These are phyloP conservation scores for Piscicola geometra DNA, from an alignment of 2,888 invertebrate species.

Conservation along the genomic window DNA sequence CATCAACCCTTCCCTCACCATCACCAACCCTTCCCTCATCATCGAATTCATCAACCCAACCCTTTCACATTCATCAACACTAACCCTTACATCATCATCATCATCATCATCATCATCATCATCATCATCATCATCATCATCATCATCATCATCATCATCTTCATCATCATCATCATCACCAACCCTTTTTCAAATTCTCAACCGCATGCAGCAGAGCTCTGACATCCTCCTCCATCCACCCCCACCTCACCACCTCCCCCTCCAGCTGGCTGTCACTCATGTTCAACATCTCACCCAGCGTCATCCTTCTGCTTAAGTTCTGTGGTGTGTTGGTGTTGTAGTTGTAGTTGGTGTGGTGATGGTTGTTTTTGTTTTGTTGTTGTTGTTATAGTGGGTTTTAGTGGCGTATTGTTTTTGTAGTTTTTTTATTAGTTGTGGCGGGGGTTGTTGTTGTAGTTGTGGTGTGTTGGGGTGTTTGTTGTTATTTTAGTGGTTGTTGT, in stretches of 20 bases:
- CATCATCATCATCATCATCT: slow-evolving; percentile 4
- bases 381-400: too few species aligned
- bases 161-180: slow-evolving; percentile 61
- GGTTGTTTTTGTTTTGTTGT: too few species aligned
- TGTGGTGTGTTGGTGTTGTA: slow-evolving; percentile 51
- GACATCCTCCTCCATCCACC: slow-evolving; percentile 75
- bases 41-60: slow-evolving; percentile 69
- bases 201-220: slow-evolving; percentile 76
- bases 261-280: slow-evolving; percentile 77
- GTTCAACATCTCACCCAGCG: slow-evolving; percentile 76
- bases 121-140: slow-evolving; percentile 64
- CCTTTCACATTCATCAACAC: not conserved
- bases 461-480: too few species aligned
- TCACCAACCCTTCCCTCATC: not conserved
- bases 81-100: slow-evolving; percentile 6
- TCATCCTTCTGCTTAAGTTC: slow-evolving; percentile 58
- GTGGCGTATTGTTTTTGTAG: too few species aligned
- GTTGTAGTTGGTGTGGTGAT: too few species aligned
- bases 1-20: slow-evolving; percentile 4
- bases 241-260: slow-evolving; percentile 75
- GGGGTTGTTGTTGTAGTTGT: not conserved
- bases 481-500: too few species aligned
- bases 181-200: slow-evolving; percentile 77
- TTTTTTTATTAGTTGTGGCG: too few species aligned
- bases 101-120: not conserved